Evolutionary conservation across 92 coral and sea anemone species (phyloP).

Genomic region (Montipora capitata): DNA sequence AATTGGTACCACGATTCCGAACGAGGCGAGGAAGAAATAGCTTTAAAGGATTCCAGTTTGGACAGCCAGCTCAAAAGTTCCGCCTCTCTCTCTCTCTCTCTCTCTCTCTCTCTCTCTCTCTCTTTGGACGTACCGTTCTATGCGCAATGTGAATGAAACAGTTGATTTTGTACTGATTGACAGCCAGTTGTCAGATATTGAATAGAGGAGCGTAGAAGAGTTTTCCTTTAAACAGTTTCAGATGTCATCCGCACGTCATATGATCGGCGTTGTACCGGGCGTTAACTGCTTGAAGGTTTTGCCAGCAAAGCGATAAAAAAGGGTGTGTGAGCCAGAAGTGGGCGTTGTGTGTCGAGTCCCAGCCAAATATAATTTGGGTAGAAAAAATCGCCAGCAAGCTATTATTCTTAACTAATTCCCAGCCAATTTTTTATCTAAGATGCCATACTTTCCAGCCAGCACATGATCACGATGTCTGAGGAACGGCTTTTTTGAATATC

Average conservation of each 20-base stretch:
- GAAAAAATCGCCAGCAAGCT: conserved; percentile 27
- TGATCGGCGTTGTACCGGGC: conserved; percentile 3
- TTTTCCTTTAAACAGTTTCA: conserved; percentile 22
- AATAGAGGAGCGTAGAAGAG: conserved; percentile 23
- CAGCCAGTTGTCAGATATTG: conserved; percentile 9
- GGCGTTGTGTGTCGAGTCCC: too few species aligned
- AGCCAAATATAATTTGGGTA: conserved; percentile 23
- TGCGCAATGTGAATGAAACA: neutral
- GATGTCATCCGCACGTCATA: conserved; percentile 30
- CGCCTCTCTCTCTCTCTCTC: neutral
- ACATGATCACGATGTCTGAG: conserved; percentile 32
- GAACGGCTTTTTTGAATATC: conserved; percentile 3
- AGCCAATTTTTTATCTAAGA: conserved; percentile 17
- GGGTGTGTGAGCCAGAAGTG: too few species aligned
- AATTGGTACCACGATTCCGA: conserved; percentile 8
- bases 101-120: neutral
- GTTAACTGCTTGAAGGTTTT: too few species aligned
- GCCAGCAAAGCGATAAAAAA: too few species aligned
- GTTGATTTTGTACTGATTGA: conserved; percentile 4
- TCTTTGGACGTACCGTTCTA: conserved; percentile 17
- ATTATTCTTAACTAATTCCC: conserved; percentile 18
- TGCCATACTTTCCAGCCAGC: conserved; percentile 30
- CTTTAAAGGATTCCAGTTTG: neutral
- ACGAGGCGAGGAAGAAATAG: neutral
- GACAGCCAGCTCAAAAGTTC: conserved; percentile 19